Evolutionary conservation across 2,797 vertebrate genomes (phyloP).

Genomic region (Crenuchus spilurus): DNA sequence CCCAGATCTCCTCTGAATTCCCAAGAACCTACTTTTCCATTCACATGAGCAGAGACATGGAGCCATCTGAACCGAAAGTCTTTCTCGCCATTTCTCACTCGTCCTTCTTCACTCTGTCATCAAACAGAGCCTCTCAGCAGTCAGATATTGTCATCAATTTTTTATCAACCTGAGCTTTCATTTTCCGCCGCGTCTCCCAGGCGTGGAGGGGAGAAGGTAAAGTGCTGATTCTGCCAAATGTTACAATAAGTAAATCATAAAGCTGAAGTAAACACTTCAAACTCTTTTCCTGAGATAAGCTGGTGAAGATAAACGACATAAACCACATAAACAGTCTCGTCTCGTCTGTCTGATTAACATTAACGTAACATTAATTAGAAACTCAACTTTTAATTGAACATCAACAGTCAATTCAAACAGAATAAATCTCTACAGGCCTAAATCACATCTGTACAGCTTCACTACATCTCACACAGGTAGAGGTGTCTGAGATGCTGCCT

Average conservation of each 20-base stretch:
- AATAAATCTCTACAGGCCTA: too few species aligned
- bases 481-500: too few species aligned
- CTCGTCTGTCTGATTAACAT: too few species aligned
- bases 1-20: not conserved
- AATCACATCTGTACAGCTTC: too few species aligned
- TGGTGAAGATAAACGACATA: too few species aligned
- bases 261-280: not conserved
- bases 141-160: conserved; percentile 46
- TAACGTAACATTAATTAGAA: too few species aligned
- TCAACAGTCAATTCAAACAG: too few species aligned
- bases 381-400: too few species aligned
- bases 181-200: conserved; percentile 22
- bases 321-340: too few species aligned
- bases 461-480: too few species aligned
- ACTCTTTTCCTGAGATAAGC: too few species aligned
- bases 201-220: not conserved
- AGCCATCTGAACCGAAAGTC: conserved; percentile 9
- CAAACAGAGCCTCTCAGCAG: conserved; percentile 31
- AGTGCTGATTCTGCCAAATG: not conserved
- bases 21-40: conserved; percentile 14
- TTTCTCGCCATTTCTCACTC: not conserved
- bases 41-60: not conserved
- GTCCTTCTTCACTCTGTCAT: conserved; percentile 4
- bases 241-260: not conserved
- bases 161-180: conserved; percentile 27